Percentiles rank a stretch among this genome's conserved stretches.
phyloP scores from a whole-genome alignment of 1,140 invertebrate genomes.

The Amphibalanus amphitrite region DNA sequence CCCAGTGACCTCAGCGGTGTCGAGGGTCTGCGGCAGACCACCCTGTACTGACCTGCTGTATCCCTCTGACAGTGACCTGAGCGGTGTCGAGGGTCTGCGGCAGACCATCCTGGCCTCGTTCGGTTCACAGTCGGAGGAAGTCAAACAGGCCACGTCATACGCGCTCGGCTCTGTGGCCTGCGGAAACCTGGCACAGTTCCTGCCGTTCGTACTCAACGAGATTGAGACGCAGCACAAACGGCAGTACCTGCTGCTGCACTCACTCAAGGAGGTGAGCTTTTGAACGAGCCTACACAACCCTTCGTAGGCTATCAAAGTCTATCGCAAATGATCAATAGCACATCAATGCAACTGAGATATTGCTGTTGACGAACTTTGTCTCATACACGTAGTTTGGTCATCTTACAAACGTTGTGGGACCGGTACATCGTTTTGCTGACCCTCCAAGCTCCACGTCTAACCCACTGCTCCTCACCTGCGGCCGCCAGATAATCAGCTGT shows the following conservation, averaged over 20 bases:
- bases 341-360: too few species aligned
- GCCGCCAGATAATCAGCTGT: not conserved
- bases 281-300: too few species aligned
- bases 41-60: too few species aligned
- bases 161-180: conserved; percentile 86
- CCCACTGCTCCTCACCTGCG: not conserved
- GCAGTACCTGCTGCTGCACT: conserved; percentile 90
- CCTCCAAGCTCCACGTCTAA: too few species aligned
- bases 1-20: too few species aligned
- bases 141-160: conserved; percentile 90
- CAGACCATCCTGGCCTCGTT: conserved; percentile 35
- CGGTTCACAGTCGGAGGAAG: conserved; percentile 38
- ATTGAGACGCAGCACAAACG: conserved; percentile 82
- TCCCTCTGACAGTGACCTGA: conserved; percentile 51
- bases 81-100: conserved; percentile 42
- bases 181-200: conserved; percentile 80
- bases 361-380: too few species aligned
- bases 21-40: too few species aligned
- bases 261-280: conserved; percentile 76
- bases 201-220: conserved; percentile 86
- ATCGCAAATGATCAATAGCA: too few species aligned
- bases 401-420: too few species aligned
- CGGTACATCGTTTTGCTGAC: too few species aligned
- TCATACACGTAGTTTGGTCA: too few species aligned
- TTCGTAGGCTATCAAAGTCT: too few species aligned